Conservation (phyloP, 1,140 invertebrate species). For the Tribolium madens region DNA sequence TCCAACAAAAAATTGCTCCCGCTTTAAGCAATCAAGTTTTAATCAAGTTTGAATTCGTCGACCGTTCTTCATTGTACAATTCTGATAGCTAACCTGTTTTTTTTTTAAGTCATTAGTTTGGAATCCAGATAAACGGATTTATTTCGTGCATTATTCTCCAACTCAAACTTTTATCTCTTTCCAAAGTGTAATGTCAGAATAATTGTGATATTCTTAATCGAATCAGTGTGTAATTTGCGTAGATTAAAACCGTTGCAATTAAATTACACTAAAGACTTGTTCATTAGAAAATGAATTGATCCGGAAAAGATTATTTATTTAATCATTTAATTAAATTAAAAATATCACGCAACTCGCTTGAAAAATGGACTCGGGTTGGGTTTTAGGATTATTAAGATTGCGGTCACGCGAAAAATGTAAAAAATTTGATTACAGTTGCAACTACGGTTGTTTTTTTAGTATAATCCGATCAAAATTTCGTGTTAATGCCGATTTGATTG, state of each 20-base stretch:
- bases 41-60: not conserved
- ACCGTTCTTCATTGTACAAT: not conserved
- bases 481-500: conserved; percentile 37
- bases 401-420: conserved; percentile 6
- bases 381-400: conserved; percentile 2
- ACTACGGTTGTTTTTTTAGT: not conserved
- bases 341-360: conserved; percentile 1
- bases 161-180: conserved; percentile 3
- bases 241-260: conserved; percentile 13
- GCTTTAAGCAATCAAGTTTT: not conserved
- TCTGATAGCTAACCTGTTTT: not conserved
- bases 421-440: conserved; percentile 9
- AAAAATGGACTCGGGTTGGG: conserved; percentile 3
- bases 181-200: conserved; percentile 8
- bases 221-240: conserved; percentile 4
- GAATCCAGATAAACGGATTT: not conserved
- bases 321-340: conserved; percentile 21
- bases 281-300: not conserved
- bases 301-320: not conserved
- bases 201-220: conserved; percentile 8
- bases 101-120: not conserved
- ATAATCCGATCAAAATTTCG: conserved; percentile 22
- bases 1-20: not conserved
- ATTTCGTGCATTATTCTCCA: not conserved
- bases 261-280: not conserved